Conservation (phyloP, 2,888 invertebrate species). For the Aproaerema taeniolella region DNA sequence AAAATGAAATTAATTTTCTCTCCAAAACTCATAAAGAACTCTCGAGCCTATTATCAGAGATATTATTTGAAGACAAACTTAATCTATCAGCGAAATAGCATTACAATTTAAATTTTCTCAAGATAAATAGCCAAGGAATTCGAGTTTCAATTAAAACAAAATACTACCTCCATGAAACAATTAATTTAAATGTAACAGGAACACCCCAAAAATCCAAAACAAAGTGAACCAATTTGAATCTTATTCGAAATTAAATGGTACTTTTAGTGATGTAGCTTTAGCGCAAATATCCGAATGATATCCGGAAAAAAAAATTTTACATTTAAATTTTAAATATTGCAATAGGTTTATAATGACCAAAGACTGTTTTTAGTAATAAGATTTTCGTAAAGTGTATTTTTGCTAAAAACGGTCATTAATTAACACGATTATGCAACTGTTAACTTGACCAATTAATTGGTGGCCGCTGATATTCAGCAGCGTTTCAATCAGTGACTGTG, state of each 20-base stretch:
- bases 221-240: constrained; percentile 64
- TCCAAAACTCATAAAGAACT: no score
- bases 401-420: no score
- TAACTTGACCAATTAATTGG: no score
- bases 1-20: no score
- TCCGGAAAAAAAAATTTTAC: no score
- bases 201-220: constrained; percentile 27
- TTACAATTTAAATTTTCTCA: not conserved
- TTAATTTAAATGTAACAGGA: not conserved
- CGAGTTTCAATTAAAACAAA: constrained; percentile 1
- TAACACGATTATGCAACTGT: no score
- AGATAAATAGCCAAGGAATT: constrained; percentile 1
- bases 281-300: not conserved
- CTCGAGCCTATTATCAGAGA: not conserved
- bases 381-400: no score
- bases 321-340: no score
- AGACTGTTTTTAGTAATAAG: no score
- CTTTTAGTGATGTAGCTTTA: not conserved
- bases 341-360: no score
- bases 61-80: constrained; percentile 10
- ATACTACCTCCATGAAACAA: not conserved
- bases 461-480: no score
- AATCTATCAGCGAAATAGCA: not conserved
- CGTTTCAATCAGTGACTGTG: no score
- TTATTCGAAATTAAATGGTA: constrained; percentile 59